Conservation (phyloP, 2,113 vertebrate species). For the Alethe castanea region DNA sequence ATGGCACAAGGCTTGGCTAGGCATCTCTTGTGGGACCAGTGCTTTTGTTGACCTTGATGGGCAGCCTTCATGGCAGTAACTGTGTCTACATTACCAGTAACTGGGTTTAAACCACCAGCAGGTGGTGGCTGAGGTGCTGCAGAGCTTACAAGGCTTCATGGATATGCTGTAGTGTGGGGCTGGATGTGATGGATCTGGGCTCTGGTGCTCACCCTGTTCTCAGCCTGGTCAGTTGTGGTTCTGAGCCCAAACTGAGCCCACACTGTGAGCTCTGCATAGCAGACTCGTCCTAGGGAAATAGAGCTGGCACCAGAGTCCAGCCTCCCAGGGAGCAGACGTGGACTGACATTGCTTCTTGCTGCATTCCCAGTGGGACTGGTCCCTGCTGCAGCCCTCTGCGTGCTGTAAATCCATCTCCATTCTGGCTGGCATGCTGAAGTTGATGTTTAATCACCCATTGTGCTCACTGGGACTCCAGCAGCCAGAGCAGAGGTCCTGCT, state of each 20-base stretch:
- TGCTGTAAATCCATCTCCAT: not conserved
- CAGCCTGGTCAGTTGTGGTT: not conserved
- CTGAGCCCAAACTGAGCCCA: not conserved
- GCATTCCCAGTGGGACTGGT: not conserved
- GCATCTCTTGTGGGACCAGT: accelerated
- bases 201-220: not conserved
- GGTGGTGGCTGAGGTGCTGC: not conserved
- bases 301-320: not conserved
- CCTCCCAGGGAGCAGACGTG: accelerated
- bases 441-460: not conserved
- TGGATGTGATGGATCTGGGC: not conserved
- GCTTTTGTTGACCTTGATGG: not conserved
- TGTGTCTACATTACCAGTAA: not conserved
- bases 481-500: not conserved
- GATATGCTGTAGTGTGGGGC: not conserved
- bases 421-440: not conserved
- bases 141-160: accelerated
- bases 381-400: not conserved
- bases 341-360: not conserved
- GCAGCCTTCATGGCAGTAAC: not conserved
- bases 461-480: not conserved
- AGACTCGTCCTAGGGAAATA: not conserved
- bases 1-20: not conserved
- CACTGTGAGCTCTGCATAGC: accelerated
- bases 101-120: not conserved